These are phyloP conservation scores for Phyto melanocephala DNA, from an alignment of 2,888 invertebrate species.

Conservation along the genomic window DNA sequence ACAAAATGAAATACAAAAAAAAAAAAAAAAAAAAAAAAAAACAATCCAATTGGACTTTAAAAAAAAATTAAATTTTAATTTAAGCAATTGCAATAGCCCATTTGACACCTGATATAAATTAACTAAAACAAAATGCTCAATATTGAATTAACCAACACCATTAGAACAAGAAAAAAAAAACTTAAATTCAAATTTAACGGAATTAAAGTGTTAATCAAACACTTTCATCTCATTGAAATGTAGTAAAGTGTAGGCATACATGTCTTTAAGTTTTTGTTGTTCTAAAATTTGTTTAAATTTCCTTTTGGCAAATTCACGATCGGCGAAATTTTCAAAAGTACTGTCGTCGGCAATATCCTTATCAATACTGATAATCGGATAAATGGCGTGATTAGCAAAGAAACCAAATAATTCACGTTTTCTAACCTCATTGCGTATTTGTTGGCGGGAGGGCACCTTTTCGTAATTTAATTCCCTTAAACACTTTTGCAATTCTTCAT, in stretches of 20 bases:
- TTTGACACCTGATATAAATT: conserved; percentile 60
- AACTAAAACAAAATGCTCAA: conserved; percentile 19
- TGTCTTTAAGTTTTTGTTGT: conserved; percentile 70
- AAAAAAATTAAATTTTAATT: conserved; percentile 56
- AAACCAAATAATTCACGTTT: conserved; percentile 72
- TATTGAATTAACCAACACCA: conserved; percentile 13
- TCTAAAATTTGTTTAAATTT: conserved; percentile 70
- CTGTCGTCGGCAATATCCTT: conserved; percentile 70
- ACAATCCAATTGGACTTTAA: conserved; percentile 44
- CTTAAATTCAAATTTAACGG: conserved; percentile 16
- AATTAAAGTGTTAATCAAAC: conserved; percentile 59
- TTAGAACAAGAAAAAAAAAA: conserved; percentile 25
- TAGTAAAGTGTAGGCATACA: conserved; percentile 71
- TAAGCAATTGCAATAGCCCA: conserved; percentile 50
- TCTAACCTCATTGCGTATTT: conserved; percentile 70
- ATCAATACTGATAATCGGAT: conserved; percentile 73
- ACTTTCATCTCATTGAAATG: conserved; percentile 74
- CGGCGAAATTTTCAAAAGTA: conserved; percentile 70
- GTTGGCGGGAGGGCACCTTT: conserved; percentile 70
- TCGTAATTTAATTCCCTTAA: conserved; percentile 66
- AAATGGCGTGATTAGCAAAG: conserved; percentile 71
- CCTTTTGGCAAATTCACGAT: conserved; percentile 69
- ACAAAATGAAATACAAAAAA: neutral
- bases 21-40: neutral
- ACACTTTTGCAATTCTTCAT: conserved; percentile 68